These are phyloP conservation scores for Meiosimyza decipiens DNA, from an alignment of 2,888 invertebrate species.

Conservation along the genomic window DNA sequence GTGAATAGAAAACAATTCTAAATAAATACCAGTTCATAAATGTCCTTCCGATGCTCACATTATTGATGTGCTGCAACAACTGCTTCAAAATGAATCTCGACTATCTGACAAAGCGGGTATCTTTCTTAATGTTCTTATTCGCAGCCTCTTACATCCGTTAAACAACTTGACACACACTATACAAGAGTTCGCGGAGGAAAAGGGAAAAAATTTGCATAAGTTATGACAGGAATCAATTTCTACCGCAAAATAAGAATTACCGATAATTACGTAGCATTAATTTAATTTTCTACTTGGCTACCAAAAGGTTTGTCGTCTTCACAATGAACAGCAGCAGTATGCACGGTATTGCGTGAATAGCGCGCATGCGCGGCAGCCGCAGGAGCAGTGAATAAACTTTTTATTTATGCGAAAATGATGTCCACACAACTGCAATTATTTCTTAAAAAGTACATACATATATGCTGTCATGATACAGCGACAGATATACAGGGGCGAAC, in stretches of 20 bases:
- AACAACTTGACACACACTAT: too few relatives aligned
- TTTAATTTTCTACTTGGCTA: constrained; percentile 45
- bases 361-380: constrained; percentile 31
- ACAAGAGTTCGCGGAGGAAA: too few relatives aligned
- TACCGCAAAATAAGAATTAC: constrained; percentile 44
- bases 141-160: too few relatives aligned
- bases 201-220: constrained; percentile 46
- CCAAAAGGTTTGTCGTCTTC: constrained; percentile 15
- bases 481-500: background rate
- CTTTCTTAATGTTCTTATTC: too few relatives aligned
- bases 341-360: constrained; percentile 15
- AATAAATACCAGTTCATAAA: too few relatives aligned
- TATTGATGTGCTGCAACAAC: too few relatives aligned
- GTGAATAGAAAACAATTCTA: too few relatives aligned
- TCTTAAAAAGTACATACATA: background rate
- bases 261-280: constrained; percentile 51
- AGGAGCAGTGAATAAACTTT: constrained; percentile 44
- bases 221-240: constrained; percentile 52
- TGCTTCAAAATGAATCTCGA: too few relatives aligned
- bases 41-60: too few relatives aligned
- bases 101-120: too few relatives aligned
- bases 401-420: constrained; percentile 48
- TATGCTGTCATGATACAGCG: constrained; percentile 11
- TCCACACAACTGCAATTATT: constrained; percentile 48
- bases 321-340: constrained; percentile 11